phyloP scores from a whole-genome alignment of 2,888 invertebrate genomes.

The Cephus pygmeus region DNA sequence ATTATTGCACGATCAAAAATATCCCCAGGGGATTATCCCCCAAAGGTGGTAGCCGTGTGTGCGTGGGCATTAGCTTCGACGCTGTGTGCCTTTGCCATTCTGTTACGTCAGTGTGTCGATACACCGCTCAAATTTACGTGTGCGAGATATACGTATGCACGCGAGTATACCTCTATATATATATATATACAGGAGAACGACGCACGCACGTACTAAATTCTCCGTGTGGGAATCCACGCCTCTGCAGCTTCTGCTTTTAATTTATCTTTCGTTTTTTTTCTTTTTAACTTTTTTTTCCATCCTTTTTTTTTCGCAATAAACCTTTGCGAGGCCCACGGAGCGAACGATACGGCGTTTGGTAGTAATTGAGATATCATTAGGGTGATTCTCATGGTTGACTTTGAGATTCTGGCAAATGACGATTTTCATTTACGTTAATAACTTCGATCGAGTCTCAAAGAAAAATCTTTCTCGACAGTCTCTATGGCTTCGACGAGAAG shows the following conservation, averaged over 20 bases:
- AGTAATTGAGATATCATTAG: too few relatives aligned
- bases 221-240: constrained; percentile 49
- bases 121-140: not conserved
- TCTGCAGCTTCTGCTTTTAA: constrained; percentile 50
- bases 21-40: constrained; percentile 63
- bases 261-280: constrained; percentile 40
- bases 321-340: too few relatives aligned
- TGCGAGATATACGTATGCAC: constrained; percentile 22
- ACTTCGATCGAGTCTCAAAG: too few relatives aligned
- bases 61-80: constrained; percentile 55
- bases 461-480: too few relatives aligned
- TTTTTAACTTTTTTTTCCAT: not conserved
- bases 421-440: too few relatives aligned
- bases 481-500: not conserved
- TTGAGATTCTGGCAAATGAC: too few relatives aligned
- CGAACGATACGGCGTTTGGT: too few relatives aligned
- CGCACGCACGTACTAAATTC: constrained; percentile 26
- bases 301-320: too few relatives aligned
- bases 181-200: not conserved
- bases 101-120: too few relatives aligned
- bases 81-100: constrained; percentile 12
- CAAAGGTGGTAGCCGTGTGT: constrained; percentile 51
- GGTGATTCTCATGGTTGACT: too few relatives aligned
- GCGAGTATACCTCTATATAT: constrained; percentile 28
- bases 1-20: constrained; percentile 66